These are phyloP conservation scores for Macrosiphum euphorbiae DNA, from an alignment of 2,888 invertebrate genomes.

Conservation along the genomic window DNA sequence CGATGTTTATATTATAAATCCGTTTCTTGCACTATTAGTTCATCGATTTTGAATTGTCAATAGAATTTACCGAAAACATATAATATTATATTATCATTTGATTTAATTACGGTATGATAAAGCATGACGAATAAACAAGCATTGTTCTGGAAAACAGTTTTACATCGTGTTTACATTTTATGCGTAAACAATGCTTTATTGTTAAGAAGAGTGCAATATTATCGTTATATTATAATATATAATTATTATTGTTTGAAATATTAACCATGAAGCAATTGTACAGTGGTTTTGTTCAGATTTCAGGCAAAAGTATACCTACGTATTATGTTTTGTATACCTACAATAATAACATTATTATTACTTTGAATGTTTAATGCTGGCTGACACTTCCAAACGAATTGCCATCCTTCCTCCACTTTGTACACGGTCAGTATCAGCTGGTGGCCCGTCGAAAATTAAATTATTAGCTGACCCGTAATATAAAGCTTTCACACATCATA, in stretches of 20 bases:
- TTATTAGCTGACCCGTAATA: slow-evolving; percentile 29
- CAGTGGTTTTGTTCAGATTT: neutral
- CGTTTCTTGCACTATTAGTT: neutral
- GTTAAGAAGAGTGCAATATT: neutral
- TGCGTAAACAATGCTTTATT: neutral
- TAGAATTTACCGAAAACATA: neutral
- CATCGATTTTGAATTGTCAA: neutral
- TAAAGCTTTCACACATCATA: neutral
- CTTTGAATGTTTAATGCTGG: neutral
- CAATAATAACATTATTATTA: neutral
- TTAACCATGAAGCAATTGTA: neutral
- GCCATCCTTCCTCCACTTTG: neutral
- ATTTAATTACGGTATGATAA: neutral
- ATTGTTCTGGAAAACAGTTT: neutral
- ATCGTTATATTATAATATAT: neutral
- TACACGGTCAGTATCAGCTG: neutral
- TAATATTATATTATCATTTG: neutral
- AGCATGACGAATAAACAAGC: neutral
- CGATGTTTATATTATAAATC: neutral
- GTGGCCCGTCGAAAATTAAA: slow-evolving; percentile 25
- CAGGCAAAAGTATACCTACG: neutral
- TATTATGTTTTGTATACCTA: neutral
- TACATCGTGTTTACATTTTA: neutral
- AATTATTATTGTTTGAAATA: neutral
- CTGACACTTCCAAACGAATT: slow-evolving; percentile 9